Percentiles rank a stretch among this genome's conserved stretches.
These are phyloP conservation scores for Apodemia mormo DNA, from an alignment of 2,888 invertebrate species.

Conservation along the genomic window DNA sequence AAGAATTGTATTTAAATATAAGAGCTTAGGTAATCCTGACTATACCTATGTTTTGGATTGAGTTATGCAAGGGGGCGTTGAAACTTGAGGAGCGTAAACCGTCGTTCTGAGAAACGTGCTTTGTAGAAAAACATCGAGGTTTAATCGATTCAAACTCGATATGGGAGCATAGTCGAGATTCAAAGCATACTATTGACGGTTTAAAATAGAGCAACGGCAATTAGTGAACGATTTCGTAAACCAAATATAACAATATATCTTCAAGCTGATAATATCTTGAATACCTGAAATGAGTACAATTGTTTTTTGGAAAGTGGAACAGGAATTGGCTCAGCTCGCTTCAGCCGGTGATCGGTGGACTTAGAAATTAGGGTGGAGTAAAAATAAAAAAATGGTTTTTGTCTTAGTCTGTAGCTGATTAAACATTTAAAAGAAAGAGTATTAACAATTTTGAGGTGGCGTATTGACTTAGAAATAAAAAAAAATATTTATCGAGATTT, in stretches of 20 bases:
- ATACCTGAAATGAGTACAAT: background rate
- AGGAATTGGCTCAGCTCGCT: background rate
- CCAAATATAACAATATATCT: slow-evolving; percentile 20
- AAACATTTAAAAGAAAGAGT: too few relatives aligned
- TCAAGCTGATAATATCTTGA: background rate
- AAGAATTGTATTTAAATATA: too few relatives aligned
- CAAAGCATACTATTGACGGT: slow-evolving; percentile 54
- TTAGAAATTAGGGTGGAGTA: too few relatives aligned
- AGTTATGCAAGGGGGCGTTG: slow-evolving; percentile 71
- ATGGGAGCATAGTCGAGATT: slow-evolving; percentile 66
- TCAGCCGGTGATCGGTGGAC: too few relatives aligned
- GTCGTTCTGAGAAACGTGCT: slow-evolving; percentile 75
- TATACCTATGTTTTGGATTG: slow-evolving; percentile 47
- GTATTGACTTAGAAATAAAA: too few relatives aligned
- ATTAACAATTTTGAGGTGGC: too few relatives aligned
- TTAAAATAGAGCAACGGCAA: slow-evolving; percentile 39
- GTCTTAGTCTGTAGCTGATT: too few relatives aligned
- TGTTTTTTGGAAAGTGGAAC: background rate
- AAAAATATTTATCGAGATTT: too few relatives aligned
- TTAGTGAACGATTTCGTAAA: slow-evolving; percentile 39
- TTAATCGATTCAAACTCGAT: slow-evolving; percentile 72
- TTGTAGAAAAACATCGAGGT: slow-evolving; percentile 68
- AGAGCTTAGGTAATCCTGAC: slow-evolving; percentile 45
- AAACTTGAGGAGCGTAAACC: slow-evolving; percentile 56
- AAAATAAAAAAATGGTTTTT: too few relatives aligned